Evolutionary conservation across 2,797 vertebrate species (phyloP).

Genomic region (Dicrostonyx torquatus): DNA sequence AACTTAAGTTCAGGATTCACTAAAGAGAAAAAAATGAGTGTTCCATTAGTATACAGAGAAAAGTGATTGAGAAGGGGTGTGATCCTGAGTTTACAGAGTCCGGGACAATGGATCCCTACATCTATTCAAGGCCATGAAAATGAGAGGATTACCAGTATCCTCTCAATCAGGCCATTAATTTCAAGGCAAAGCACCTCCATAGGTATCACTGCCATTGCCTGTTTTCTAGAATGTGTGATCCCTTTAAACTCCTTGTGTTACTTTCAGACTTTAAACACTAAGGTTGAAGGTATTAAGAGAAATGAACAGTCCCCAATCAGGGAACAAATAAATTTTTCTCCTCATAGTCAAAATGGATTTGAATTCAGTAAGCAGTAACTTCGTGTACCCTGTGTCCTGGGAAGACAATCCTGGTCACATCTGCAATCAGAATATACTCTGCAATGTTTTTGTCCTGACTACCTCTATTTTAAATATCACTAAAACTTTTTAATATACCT

Average conservation of each 20-base stretch:
- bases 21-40: constrained; percentile 6
- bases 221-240: constrained; percentile 24
- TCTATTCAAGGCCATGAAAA: constrained; percentile 17
- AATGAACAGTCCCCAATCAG: constrained; percentile 36
- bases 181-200: constrained; percentile 34
- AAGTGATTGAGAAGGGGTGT: not conserved
- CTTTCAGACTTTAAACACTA: constrained; percentile 61
- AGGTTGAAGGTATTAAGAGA: constrained; percentile 62
- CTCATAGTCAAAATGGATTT: constrained; percentile 55
- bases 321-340: constrained; percentile 50
- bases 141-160: not conserved
- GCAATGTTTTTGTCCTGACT: not conserved
- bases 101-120: not conserved
- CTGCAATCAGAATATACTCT: constrained; percentile 29
- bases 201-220: constrained; percentile 26
- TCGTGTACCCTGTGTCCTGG: not conserved
- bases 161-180: not conserved
- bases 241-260: constrained; percentile 52
- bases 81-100: constrained; percentile 17
- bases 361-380: constrained; percentile 12
- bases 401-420: constrained; percentile 14
- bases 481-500: constrained; percentile 41
- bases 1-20: not conserved
- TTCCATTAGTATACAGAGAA: not conserved
- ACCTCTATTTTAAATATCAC: constrained; percentile 17